phyloP scores from a whole-genome alignment of 1,140 invertebrate species.

The Olivierus martensii region DNA sequence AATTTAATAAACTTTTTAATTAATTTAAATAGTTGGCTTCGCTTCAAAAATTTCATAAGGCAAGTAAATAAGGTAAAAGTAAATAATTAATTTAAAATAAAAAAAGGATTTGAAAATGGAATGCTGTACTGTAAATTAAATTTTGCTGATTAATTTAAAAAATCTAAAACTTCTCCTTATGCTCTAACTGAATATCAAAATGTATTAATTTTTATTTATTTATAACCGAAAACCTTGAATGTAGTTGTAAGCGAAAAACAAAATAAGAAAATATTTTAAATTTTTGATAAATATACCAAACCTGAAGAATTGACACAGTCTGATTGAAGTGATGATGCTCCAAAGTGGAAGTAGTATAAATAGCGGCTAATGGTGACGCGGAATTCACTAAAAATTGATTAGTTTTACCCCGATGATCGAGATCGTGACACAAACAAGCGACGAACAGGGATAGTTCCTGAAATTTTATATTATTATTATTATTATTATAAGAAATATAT shows the following conservation, averaged over 20 bases:
- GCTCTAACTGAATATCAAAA: too few relatives aligned
- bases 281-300: slow-evolving; percentile 24
- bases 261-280: neutral
- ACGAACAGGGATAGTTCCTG: slow-evolving; percentile 61
- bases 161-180: too few relatives aligned
- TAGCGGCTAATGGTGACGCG: slow-evolving; percentile 59
- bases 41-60: too few relatives aligned
- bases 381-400: slow-evolving; percentile 70
- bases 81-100: too few relatives aligned
- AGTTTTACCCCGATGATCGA: slow-evolving; percentile 70
- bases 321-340: slow-evolving; percentile 81
- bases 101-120: too few relatives aligned
- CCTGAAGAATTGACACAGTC: slow-evolving; percentile 65
- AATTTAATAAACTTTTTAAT: too few relatives aligned
- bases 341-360: slow-evolving; percentile 69
- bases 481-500: neutral
- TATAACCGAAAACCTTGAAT: too few relatives aligned
- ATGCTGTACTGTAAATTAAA: too few relatives aligned
- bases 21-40: too few relatives aligned
- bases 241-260: neutral
- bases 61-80: too few relatives aligned
- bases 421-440: slow-evolving; percentile 63
- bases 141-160: too few relatives aligned
- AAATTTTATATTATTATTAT: slow-evolving; percentile 8
- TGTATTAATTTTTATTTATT: too few relatives aligned